These are phyloP conservation scores for Phorcus lineatus DNA, from an alignment of 2,888 invertebrate species.

Conservation along the genomic window DNA sequence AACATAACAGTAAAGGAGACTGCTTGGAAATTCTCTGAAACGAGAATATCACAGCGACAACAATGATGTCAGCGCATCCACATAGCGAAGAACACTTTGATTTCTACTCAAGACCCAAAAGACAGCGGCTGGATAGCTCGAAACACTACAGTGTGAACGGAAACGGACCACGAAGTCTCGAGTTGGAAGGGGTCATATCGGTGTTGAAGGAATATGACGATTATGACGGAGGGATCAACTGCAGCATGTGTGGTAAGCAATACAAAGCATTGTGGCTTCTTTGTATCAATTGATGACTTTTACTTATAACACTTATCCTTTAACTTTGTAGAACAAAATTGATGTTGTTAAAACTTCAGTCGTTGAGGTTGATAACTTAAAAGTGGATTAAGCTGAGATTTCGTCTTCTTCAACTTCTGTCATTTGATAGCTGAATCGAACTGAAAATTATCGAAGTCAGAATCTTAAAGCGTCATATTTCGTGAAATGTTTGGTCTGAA, in stretches of 20 bases:
- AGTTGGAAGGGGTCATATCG: conserved; percentile 58
- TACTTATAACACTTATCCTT: not conserved
- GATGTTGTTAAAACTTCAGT: too few species aligned
- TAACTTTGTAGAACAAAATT: not conserved
- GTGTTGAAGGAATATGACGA: conserved; percentile 58
- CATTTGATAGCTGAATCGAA: too few species aligned
- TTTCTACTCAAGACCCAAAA: conserved; percentile 43
- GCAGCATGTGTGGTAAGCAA: conserved; percentile 65
- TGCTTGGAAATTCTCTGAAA: not conserved
- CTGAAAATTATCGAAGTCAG: too few species aligned
- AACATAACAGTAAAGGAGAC: not conserved
- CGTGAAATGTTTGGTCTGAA: too few species aligned
- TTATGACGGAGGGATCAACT: conserved; percentile 69
- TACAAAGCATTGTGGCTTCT: not conserved
- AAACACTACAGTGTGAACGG: conserved; percentile 51
- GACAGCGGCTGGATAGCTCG: conserved; percentile 46
- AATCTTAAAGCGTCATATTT: too few species aligned
- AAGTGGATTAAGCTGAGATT: too few species aligned
- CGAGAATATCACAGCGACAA: not conserved
- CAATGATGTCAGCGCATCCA: not conserved
- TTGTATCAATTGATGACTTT: not conserved
- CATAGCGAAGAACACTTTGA: not conserved
- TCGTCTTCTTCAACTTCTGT: too few species aligned
- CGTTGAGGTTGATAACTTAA: too few species aligned
- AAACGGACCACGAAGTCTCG: conserved; percentile 51